Base-by-base conservation (phyloP, 1,140 invertebrate species). In the Chrysoperla carnea region DNA sequence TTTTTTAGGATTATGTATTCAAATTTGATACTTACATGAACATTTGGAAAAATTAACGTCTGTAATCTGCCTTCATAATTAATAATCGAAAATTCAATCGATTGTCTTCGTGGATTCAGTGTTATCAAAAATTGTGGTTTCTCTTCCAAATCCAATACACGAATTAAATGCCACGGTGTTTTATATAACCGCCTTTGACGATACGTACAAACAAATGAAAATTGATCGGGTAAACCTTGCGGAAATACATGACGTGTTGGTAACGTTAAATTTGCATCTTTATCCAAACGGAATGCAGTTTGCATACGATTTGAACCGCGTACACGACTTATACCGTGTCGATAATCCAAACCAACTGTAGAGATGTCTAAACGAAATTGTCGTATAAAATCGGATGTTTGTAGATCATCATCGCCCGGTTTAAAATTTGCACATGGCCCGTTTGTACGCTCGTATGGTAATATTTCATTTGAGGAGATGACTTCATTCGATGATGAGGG, bases 351-450 rank as follows among this genome's bases (percentile, higher is more conserved):
- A 47, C 68, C 63, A 0, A 68, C 62, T 38, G 75, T 69, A 4
- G 72, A 52, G 8, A 73, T 53, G 55, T 87, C 84, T 46, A 87
- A 57, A 36, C 69, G 64, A 54, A 80, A 83, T 46, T 77, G 75
- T 29, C 78, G 69, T 42, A 89, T 84, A 29, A 88, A 75, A 58
- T 89, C 84, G 49, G 81, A 81, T 1, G 73, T 76, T 50, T 81
- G 76, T 11, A 84, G 66, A 60, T 84, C 82, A 45, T 81, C 75
- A 51, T 84, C 78, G 7, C 78, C 79, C 2, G 72, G 72, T 50
- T 69, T 69, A 47, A 72, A 72, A 28, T 72, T 64, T 0, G 71
- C 70, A 49, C 81, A 84, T 0, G 78, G 75, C 1, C 60, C 59
- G 9, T 46, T 48, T 6, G 39, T 42, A 29, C 8, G 31, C 6